Evolutionary conservation across 2,888 invertebrate genomes (phyloP).

Genomic region (Tiliacea aurago): DNA sequence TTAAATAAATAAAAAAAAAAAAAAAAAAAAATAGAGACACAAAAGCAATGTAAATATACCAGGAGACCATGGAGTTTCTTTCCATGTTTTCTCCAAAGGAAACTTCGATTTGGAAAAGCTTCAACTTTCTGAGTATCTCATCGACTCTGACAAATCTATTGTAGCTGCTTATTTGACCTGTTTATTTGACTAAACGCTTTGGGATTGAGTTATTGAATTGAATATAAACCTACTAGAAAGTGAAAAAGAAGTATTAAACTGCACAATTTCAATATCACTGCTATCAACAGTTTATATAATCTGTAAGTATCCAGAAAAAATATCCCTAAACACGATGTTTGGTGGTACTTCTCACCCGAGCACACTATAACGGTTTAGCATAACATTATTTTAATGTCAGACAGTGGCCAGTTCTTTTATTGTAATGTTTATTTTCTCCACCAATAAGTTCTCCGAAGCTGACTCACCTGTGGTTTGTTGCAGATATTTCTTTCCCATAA

Average conservation of each 20-base stretch:
- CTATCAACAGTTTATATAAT: constrained; percentile 53
- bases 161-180: neutral
- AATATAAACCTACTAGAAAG: constrained; percentile 2
- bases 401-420: constrained; percentile 50
- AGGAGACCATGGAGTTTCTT: neutral
- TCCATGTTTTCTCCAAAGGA: neutral
- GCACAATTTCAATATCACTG: constrained; percentile 37
- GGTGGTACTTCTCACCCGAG: constrained; percentile 60
- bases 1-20: too few species aligned
- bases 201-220: neutral
- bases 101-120: neutral
- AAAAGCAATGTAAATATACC: neutral
- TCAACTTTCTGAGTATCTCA: neutral
- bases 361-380: constrained; percentile 48
- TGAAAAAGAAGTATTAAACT: constrained; percentile 20
- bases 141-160: neutral
- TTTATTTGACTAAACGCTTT: constrained; percentile 6
- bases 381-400: constrained; percentile 61
- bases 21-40: neutral
- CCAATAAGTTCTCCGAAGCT: constrained; percentile 64
- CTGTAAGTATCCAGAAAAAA: constrained; percentile 46
- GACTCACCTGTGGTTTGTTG: constrained; percentile 66
- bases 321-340: constrained; percentile 60
- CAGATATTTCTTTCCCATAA: constrained; percentile 63
- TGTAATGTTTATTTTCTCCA: constrained; percentile 58